Base-by-base conservation (phyloP, 2,113 vertebrate genomes). In the Chiloscyllium plagiosum region DNA sequence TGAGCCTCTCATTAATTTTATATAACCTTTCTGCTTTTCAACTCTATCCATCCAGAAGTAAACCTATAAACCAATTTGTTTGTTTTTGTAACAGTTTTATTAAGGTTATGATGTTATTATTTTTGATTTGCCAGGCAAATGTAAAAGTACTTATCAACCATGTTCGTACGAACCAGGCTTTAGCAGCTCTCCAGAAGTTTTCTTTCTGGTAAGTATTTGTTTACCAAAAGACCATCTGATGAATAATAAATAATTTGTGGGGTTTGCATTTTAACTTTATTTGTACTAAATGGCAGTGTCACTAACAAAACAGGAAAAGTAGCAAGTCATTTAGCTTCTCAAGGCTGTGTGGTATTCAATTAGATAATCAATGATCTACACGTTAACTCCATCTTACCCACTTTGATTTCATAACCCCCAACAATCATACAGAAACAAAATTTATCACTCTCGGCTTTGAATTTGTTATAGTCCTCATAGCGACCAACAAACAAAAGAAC, bases 91-190 rank as follows among this genome's bases (percentile, higher is more conserved):
- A 52, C 56, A 26, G 26, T 26, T 12, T 61, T 89, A 29, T 52
- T 89, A 61, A 29, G 26, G 7, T n/a, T 90, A 13, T 47, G 24
- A 50, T 95, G 50, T 95, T 29, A 72, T 0, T 56, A 66, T 56
- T 96, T 95, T 96, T 96, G 96, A 80, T 96, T 95, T 78, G 90
- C 56, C 96, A 99, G 99, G 98, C 98, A 96, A 98, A 99, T 96
- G 72, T 96, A 96, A 98, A 97, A 96, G 95, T 99, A 6, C 61
- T 99, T 96, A 97, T 99, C 92, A 96, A 96, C 93, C 99, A 99
- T 96, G 98, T 97, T 96, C 97, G 98, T 96, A 99, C 99, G 1
- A 98, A 99, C 96, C 97, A 97, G 90, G 98, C 97, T n/a, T 97
- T 99, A 12, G 98, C 98, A 0, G 97, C 97, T 86, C 97, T 99